Percentiles rank a stretch among this genome's conserved stretches.
Conservation (phyloP, 2,888 invertebrate genomes). For the Dendrolimus houi region DNA sequence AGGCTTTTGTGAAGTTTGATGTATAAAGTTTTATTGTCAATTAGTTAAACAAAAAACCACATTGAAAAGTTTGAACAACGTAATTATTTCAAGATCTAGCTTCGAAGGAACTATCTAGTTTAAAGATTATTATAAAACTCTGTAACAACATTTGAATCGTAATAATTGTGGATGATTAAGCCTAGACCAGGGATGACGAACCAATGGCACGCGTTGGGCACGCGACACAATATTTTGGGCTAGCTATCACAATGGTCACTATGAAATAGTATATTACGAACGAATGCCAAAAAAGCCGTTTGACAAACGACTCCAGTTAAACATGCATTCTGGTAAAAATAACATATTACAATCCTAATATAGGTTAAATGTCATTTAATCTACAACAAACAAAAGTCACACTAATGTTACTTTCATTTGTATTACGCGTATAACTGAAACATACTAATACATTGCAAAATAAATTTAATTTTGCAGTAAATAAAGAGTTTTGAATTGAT, state of each 20-base stretch:
- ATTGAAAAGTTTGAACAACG: slow-evolving; percentile 12
- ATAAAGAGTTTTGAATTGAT: too few species aligned
- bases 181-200: too few species aligned
- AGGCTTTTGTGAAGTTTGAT: too few species aligned
- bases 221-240: neutral
- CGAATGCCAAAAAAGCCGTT: neutral
- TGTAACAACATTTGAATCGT: neutral
- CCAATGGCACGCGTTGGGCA: too few species aligned
- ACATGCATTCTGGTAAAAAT: neutral
- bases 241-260: neutral
- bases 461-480: too few species aligned
- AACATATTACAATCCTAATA: neutral
- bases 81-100: slow-evolving; percentile 8
- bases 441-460: too few species aligned
- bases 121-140: slow-evolving; percentile 7
- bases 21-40: neutral
- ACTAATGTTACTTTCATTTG: too few species aligned
- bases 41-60: slow-evolving; percentile 7
- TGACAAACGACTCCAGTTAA: neutral
- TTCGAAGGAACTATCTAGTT: slow-evolving; percentile 7
- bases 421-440: too few species aligned
- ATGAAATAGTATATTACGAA: too few species aligned
- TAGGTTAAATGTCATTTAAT: neutral
- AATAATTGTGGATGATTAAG: too few species aligned
- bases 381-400: too few species aligned